phyloP scores from a whole-genome alignment of 2,113 vertebrate species.

The Cryptoleucopteryx plumbea region DNA sequence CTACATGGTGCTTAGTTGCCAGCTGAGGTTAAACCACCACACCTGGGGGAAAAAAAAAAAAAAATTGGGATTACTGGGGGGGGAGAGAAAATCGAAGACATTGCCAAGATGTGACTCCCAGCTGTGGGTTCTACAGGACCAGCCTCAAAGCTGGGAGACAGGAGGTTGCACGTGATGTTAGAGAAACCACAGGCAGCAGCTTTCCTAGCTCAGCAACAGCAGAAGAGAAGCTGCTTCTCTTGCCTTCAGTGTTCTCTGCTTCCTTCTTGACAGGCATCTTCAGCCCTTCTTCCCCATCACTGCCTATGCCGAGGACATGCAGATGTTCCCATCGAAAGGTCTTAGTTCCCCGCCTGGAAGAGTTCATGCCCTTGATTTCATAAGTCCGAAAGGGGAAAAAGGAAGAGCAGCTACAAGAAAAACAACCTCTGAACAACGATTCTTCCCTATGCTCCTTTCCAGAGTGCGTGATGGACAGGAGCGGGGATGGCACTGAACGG shows the following conservation, averaged over 20 bases:
- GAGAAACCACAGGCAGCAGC: not conserved
- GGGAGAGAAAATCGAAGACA: not conserved
- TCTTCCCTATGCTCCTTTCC: accelerated
- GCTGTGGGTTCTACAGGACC: not conserved
- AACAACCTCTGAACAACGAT: accelerated
- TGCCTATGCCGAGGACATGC: not conserved
- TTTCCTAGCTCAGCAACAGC: not conserved
- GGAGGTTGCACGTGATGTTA: not conserved
- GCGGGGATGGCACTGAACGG: not conserved
- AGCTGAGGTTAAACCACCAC: no score
- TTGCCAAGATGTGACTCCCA: not conserved
- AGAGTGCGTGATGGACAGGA: not conserved
- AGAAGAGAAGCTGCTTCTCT: not conserved
- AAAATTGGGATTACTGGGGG: no score
- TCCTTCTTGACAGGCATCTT: not conserved
- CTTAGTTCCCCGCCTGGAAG: not conserved
- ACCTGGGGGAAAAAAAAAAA: no score
- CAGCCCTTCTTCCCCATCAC: not conserved
- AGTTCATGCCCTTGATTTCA: constrained; percentile 10
- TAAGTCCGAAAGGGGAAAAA: not conserved
- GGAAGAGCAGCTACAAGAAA: not conserved
- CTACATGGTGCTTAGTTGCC: no score
- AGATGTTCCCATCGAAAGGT: not conserved
- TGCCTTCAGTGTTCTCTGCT: not conserved
- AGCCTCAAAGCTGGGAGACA: not conserved